phyloP scores from a whole-genome alignment of 2,113 vertebrate genomes.

The Perccottus glenii region DNA sequence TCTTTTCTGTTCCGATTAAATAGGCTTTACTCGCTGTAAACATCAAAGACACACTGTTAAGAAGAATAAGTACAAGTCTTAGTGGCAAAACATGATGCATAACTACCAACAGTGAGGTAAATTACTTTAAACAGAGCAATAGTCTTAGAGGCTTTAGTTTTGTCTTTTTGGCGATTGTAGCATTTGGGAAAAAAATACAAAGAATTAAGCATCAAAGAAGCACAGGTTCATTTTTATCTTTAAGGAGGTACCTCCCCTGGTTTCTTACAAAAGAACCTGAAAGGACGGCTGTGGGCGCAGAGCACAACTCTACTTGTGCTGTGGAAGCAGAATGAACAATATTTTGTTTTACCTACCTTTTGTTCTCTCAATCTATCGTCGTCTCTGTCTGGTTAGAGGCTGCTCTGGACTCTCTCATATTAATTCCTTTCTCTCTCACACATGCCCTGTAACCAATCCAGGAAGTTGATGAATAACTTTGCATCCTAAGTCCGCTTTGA shows the following conservation, averaged over 20 bases:
- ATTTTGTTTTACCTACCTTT: conserved; percentile 54
- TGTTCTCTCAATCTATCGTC: conserved; percentile 61
- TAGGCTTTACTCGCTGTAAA: conserved; percentile 7
- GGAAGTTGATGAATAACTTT: conserved; percentile 76
- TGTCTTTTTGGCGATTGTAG: conserved; percentile 48
- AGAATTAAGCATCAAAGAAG: conserved; percentile 60
- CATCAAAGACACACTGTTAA: conserved; percentile 21
- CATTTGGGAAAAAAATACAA: conserved; percentile 60
- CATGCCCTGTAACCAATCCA: conserved; percentile 75
- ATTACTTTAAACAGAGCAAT: conserved; percentile 42
- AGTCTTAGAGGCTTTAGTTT: conserved; percentile 38
- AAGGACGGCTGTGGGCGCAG: conserved; percentile 35
- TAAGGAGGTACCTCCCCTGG: conserved; percentile 47
- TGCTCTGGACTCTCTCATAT: conserved; percentile 74
- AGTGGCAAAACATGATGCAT: conserved; percentile 33
- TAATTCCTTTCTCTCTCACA: conserved; percentile 72
- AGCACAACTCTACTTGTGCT: conserved; percentile 17
- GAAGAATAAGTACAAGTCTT: conserved; percentile 23
- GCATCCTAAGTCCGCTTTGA: conserved; percentile 73
- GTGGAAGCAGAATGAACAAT: conserved; percentile 33
- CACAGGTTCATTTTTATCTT: conserved; percentile 48
- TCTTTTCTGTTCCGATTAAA: background rate
- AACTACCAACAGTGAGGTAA: conserved; percentile 52
- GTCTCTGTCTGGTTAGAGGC: conserved; percentile 56
- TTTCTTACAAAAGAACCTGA: conserved; percentile 31